Evolutionary conservation across 1,140 invertebrate genomes (phyloP).

Genomic region (Rhopalosiphum padi): DNA sequence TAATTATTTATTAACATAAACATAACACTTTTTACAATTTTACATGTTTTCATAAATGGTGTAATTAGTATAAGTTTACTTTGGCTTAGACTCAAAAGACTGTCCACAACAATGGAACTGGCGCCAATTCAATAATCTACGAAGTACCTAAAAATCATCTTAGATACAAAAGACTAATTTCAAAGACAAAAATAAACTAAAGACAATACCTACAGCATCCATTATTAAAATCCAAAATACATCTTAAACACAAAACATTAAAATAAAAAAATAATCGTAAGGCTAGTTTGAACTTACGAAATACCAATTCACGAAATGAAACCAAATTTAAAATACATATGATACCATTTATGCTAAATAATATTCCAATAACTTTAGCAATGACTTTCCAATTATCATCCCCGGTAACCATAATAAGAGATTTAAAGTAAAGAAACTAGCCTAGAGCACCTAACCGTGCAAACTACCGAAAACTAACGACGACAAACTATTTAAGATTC

Average conservation of each 20-base stretch:
- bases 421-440: not conserved
- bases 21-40: too few relatives aligned
- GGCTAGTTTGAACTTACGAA: too few relatives aligned
- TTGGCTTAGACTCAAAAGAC: not conserved
- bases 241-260: not conserved
- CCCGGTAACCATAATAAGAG: not conserved
- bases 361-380: not conserved
- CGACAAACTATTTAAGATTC: not conserved
- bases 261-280: too few relatives aligned
- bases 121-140: too few relatives aligned
- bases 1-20: too few relatives aligned
- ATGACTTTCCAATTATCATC: not conserved
- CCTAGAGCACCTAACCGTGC: not conserved
- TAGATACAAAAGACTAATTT: not conserved
- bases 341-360: too few relatives aligned
- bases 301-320: too few relatives aligned
- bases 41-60: not conserved
- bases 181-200: not conserved
- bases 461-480: not conserved
- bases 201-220: not conserved
- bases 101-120: not conserved
- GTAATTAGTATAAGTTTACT: not conserved
- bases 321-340: too few relatives aligned
- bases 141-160: not conserved
- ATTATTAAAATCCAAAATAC: not conserved